phyloP scores from a whole-genome alignment of 2,888 invertebrate genomes.

The Troides helena region DNA sequence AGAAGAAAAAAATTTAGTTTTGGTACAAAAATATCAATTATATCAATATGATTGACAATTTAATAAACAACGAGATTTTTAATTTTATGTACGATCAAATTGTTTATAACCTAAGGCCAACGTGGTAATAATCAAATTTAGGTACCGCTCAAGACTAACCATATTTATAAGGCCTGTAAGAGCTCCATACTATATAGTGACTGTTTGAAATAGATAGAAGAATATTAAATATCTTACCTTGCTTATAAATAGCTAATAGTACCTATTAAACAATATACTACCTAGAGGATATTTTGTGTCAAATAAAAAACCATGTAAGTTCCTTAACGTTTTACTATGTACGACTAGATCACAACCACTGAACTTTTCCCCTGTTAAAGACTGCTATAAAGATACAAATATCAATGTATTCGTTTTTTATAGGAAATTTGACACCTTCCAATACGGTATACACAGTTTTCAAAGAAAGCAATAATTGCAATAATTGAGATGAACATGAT shows the following conservation, averaged over 20 bases:
- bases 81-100: conserved; percentile 11
- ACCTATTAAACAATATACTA: not conserved
- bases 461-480: conserved; percentile 29
- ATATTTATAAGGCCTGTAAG: conserved; percentile 20
- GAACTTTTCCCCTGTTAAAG: too few species aligned
- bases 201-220: not conserved
- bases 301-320: too few species aligned
- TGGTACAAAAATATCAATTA: not conserved
- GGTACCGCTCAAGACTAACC: conserved; percentile 26
- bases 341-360: too few species aligned
- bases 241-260: not conserved
- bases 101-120: conserved; percentile 15
- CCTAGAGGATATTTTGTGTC: not conserved
- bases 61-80: conserved; percentile 17
- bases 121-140: conserved; percentile 21
- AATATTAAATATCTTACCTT: not conserved
- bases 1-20: too few species aligned
- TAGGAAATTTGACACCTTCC: too few species aligned
- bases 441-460: not conserved
- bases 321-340: too few species aligned
- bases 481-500: conserved; percentile 58
- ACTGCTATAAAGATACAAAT: too few species aligned
- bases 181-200: conserved; percentile 4
- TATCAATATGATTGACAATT: conserved; percentile 16
- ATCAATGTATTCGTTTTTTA: too few species aligned